Evolutionary conservation across 2,113 vertebrate genomes (phyloP), one percentile per base, ranked within the genome.

Genomic region (Corydoras sp.): DNA sequence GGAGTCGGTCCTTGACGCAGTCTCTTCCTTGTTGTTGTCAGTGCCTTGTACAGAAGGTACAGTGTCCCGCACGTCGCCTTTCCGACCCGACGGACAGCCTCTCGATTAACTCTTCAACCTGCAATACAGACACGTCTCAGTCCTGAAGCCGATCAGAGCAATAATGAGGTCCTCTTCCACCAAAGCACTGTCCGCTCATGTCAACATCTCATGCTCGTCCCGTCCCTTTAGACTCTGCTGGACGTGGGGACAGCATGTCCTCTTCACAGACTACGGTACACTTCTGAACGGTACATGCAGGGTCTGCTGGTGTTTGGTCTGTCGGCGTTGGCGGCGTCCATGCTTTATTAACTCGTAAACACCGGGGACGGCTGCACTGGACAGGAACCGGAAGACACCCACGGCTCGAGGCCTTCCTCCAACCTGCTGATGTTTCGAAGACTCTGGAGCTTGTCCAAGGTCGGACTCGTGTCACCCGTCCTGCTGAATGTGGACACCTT

Each of bases 401-500:
- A 55, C 24, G 11, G 60, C 50, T 29, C 55, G 56, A 6, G 59
- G 49, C 24, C 62, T 50, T 55, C 54, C 58, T 55, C 54, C 56
- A 15, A 9, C 61, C 68, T 43, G 50, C n/a, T 62, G 62, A 11
- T 62, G 53, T 32, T 32, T 35, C 13, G 68, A 61, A 50, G 59
- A 75, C 70, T 43, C 35, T 43, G 4, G 4, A 43, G 35, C 35
- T 43, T 43, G 18, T 43, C 4, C 4, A 5, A 43, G 35, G 35
- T 43, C 35, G 35, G 7, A 43, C 35, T 53, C 51, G 3, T 35
- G 58, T 43, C 13, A 14, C 15, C 11, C 48, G 77, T 62, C 83
- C 73, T 76, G 77, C 80, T 54, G 80, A 86, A 84, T 79, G 81
- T 83, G 31, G 73, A 74, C 81, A 85, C 81, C 72, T 84, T 86